Evolutionary conservation across 2,113 vertebrate species (phyloP).

Genomic region (Oreochromis tanganicae): DNA sequence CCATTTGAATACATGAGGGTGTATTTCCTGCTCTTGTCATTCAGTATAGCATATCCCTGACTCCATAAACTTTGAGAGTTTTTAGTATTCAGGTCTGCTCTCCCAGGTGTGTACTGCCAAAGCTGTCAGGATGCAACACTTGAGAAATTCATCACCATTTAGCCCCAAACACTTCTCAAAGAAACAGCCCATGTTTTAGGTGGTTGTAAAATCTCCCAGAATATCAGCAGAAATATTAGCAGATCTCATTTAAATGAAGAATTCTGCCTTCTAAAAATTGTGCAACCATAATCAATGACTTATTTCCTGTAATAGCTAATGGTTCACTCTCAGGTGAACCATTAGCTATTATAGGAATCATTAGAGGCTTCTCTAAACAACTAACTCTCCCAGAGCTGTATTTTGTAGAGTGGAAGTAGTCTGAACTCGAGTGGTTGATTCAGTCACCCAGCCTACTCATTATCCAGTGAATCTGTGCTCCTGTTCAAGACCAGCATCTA

Average conservation of each 20-base stretch:
- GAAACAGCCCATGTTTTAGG: constrained; percentile 28
- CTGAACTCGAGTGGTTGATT: constrained; percentile 4
- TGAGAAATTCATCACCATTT: constrained; percentile 55
- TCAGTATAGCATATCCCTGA: background rate
- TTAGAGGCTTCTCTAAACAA: background rate
- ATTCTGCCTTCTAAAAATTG: background rate
- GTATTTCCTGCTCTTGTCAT: constrained; percentile 6
- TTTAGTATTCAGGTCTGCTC: constrained; percentile 43
- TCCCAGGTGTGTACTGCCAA: constrained; percentile 22
- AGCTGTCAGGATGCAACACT: constrained; percentile 7
- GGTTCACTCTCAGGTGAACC: background rate
- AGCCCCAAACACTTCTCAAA: constrained; percentile 22
- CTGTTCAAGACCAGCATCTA: background rate
- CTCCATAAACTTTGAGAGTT: constrained; percentile 27
- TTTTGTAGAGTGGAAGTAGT: background rate
- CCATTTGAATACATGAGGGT: background rate
- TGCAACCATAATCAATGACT: background rate
- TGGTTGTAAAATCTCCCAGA: constrained; percentile 1
- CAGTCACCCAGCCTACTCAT: background rate
- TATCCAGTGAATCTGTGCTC: constrained; percentile 1
- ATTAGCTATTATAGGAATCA: background rate
- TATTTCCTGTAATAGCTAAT: background rate
- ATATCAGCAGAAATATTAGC: constrained; percentile 12
- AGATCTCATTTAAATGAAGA: constrained; percentile 1
- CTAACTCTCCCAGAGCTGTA: background rate